A percentile compares a stretch with the other conserved stretches of the same genome.
Evolutionary conservation across 2,888 invertebrate genomes (phyloP).

Genomic region (Drosophila pseudotakahashii): DNA sequence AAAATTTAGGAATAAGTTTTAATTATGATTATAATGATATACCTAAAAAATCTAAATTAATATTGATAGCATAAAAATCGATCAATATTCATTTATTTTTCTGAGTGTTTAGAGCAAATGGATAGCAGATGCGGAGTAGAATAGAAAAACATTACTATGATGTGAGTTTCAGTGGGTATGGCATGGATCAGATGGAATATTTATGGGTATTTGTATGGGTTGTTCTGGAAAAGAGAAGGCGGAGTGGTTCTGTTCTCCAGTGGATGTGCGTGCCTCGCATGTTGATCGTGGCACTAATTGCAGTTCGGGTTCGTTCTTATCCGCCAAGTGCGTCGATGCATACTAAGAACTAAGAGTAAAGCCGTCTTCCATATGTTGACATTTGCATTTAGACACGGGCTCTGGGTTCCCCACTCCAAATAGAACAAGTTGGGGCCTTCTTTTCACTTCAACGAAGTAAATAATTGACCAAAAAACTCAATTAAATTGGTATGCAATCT

Average conservation of each 20-base stretch:
- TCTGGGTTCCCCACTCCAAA: conserved; percentile 4
- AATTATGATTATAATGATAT: no score
- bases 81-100: no score
- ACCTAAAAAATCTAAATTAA: no score
- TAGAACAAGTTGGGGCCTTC: conserved; percentile 10
- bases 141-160: conserved; percentile 56
- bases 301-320: conserved; percentile 58
- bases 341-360: conserved; percentile 56
- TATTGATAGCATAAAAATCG: no score
- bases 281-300: conserved; percentile 72
- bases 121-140: conserved; percentile 13
- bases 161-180: conserved; percentile 11
- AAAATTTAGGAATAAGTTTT: no score
- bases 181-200: conserved; percentile 12
- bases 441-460: conserved; percentile 1
- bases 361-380: conserved; percentile 21
- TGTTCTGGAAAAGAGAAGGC: conserved; percentile 5
- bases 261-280: conserved; percentile 65
- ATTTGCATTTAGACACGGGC: conserved; percentile 44
- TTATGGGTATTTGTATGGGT: not conserved
- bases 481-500: conserved; percentile 9
- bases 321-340: conserved; percentile 48
- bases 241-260: conserved; percentile 13
- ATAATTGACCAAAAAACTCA: conserved; percentile 6
- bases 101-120: no score